phyloP scores from a whole-genome alignment of 2,888 invertebrate species.

The Ophion ellenae region DNA sequence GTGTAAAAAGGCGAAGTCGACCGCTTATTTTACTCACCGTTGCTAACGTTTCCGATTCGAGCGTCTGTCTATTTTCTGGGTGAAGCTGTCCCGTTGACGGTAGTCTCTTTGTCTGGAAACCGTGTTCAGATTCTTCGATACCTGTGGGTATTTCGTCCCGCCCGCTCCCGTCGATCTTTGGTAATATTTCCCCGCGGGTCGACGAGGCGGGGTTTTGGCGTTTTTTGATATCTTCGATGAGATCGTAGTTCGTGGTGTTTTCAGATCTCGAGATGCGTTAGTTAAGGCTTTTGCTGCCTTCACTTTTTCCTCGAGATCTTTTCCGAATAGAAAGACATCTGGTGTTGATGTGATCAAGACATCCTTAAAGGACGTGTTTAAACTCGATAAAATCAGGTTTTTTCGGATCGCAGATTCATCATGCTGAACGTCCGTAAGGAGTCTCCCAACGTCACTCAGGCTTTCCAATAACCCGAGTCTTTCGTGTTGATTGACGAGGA shows the following conservation, averaged over 20 bases:
- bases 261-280: constrained; percentile 21
- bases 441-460: constrained; percentile 50
- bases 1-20: constrained; percentile 39
- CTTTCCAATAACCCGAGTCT: constrained; percentile 29
- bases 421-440: constrained; percentile 61
- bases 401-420: constrained; percentile 60
- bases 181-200: neutral
- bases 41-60: constrained; percentile 16
- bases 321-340: constrained; percentile 53
- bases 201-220: constrained; percentile 45
- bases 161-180: constrained; percentile 6
- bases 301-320: constrained; percentile 51
- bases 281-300: constrained; percentile 50
- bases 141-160: constrained; percentile 9
- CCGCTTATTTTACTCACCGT: constrained; percentile 57
- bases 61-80: neutral
- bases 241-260: neutral
- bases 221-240: constrained; percentile 47
- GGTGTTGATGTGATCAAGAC: constrained; percentile 34
- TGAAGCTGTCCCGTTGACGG: neutral
- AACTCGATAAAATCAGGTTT: constrained; percentile 57
- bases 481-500: neutral
- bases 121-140: neutral
- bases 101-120: neutral
- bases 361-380: constrained; percentile 45